phyloP scores from a whole-genome alignment of 64 coral and sea anemone species.

The Montipora efflorescens region DNA sequence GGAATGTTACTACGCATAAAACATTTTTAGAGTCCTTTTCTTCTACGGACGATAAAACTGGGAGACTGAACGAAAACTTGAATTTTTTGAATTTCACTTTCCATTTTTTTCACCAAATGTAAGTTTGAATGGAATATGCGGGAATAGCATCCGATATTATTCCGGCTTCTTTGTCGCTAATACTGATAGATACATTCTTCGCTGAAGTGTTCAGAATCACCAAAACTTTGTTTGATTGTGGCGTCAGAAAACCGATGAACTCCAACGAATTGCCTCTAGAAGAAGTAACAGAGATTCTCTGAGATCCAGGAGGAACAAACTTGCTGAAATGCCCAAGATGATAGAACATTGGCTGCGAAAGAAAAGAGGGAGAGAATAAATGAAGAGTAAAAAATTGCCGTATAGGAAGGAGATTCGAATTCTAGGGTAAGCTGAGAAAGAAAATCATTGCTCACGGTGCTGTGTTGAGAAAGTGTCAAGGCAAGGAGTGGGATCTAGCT shows the following conservation, averaged over 20 bases:
- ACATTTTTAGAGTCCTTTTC: no score
- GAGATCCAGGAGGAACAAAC: conserved; percentile 78
- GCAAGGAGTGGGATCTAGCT: no score
- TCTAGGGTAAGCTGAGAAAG: no score
- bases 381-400: neutral
- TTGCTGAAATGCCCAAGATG: conserved; percentile 87
- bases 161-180: conserved; percentile 29
- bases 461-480: no score
- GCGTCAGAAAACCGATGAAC: conserved; percentile 77
- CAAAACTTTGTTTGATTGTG: conserved; percentile 34
- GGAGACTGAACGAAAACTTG: neutral
- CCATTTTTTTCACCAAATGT: conserved; percentile 51
- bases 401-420: neutral
- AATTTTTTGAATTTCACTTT: neutral
- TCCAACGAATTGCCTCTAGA: conserved; percentile 34
- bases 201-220: conserved; percentile 65
- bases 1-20: no score
- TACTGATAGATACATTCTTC: conserved; percentile 27
- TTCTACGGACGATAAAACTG: no score
- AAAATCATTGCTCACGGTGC: no score
- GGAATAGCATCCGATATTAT: conserved; percentile 50
- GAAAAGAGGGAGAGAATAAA: neutral
- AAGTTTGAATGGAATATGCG: conserved; percentile 78
- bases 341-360: conserved; percentile 80
- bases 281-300: conserved; percentile 54